Conservation (phyloP, 2,113 vertebrate species). For the Arizona elegans region DNA sequence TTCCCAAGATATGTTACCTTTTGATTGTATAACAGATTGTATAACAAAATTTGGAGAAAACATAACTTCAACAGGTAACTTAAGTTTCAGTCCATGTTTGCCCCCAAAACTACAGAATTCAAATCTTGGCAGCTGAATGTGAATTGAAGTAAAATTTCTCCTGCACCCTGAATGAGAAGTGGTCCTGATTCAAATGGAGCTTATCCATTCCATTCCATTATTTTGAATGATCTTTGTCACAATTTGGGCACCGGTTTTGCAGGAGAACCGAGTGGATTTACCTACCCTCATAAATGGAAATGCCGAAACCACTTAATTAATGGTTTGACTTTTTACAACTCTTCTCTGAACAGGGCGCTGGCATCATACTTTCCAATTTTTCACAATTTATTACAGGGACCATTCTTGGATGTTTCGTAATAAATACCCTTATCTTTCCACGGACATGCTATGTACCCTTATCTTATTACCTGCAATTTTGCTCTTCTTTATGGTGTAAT, state of each 20-base stretch:
- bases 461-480: neutral
- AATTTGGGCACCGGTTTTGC: neutral
- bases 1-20: neutral
- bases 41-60: neutral
- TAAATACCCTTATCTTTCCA: neutral
- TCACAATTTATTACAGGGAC: neutral
- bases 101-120: neutral
- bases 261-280: neutral
- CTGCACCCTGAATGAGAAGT: neutral
- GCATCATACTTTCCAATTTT: neutral
- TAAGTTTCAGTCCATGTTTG: neutral
- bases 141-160: neutral
- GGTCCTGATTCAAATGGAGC: neutral
- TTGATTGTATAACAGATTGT: neutral
- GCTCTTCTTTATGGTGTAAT: neutral
- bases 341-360: neutral
- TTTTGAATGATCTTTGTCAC: neutral
- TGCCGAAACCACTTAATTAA: neutral
- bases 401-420: neutral
- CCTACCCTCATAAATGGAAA: neutral
- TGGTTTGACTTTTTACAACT: neutral
- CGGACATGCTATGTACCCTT: neutral
- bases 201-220: neutral
- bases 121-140: neutral
- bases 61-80: neutral